Evolutionary conservation across 2,113 vertebrate genomes (phyloP).

Genomic region (Rattus rattus): DNA sequence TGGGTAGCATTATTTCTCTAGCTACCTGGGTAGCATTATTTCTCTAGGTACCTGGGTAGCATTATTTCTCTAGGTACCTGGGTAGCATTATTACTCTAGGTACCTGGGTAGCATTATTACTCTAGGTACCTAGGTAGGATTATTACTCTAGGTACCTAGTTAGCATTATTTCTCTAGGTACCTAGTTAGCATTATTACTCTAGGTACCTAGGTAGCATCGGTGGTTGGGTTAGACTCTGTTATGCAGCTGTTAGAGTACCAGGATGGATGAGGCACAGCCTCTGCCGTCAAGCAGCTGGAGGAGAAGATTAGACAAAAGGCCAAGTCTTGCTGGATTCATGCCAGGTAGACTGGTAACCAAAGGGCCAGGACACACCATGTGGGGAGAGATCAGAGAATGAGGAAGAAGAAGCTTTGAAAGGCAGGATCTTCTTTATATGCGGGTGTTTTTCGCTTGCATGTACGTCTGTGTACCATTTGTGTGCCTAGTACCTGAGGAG

Average conservation of each 20-base stretch:
- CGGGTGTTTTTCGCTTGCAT: neutral
- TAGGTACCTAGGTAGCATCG: neutral
- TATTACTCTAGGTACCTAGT: no score
- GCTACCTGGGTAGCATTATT: no score
- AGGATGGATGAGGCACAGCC: neutral
- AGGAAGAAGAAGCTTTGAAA: neutral
- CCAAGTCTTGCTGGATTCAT: neutral
- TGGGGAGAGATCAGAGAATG: neutral
- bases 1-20: no score
- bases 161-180: no score
- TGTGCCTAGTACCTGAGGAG: neutral
- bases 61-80: no score
- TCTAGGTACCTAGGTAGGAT: no score
- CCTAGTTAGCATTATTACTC: no score
- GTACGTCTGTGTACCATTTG: neutral
- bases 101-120: no score
- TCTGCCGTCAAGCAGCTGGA: constrained; percentile 13
- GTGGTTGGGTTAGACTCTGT: neutral
- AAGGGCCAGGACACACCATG: neutral
- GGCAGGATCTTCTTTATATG: neutral
- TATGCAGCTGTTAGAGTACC: constrained; percentile 3
- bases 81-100: no score
- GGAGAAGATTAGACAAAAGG: constrained; percentile 7
- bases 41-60: no score
- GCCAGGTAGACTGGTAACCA: neutral